Evolutionary conservation across 2,113 vertebrate species (phyloP).

Genomic region (Gorsachius goisagi): DNA sequence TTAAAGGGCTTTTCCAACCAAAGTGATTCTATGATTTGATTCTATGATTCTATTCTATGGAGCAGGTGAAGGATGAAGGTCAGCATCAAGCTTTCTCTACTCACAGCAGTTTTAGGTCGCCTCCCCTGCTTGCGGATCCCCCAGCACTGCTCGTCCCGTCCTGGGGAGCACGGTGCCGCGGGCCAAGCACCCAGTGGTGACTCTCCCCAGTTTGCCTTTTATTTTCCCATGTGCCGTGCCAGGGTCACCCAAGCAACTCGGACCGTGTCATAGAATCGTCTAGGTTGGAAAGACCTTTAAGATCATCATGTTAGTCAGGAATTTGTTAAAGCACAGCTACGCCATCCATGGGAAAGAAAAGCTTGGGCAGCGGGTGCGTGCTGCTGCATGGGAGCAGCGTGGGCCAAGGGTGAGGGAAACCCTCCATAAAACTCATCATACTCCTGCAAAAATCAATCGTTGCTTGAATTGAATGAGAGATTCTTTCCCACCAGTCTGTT

Average conservation of each 20-base stretch:
- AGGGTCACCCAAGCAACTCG: neutral
- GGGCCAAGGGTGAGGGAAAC: neutral
- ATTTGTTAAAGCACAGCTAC: neutral
- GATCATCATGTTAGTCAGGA: too few species aligned
- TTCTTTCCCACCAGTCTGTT: neutral
- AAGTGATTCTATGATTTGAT: too few species aligned
- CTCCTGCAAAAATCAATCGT: neutral
- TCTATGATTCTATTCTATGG: too few species aligned
- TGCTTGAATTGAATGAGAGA: neutral
- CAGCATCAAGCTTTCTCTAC: neutral
- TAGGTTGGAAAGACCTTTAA: too few species aligned
- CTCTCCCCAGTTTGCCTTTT: neutral
- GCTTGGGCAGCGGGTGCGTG: neutral
- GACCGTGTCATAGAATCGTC: too few species aligned
- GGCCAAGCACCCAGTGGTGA: neutral
- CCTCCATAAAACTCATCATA: neutral
- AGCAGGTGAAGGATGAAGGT: neutral
- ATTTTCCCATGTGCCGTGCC: fast-evolving
- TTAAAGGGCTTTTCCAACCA: too few species aligned
- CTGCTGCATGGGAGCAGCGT: neutral
- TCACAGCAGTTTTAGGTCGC: neutral
- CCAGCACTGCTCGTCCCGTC: fast-evolving
- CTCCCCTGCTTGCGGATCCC: neutral
- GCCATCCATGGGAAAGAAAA: neutral
- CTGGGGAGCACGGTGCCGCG: fast-evolving